phyloP scores from a whole-genome alignment of 1,140 invertebrate genomes.

The Amphibalanus amphitrite region DNA sequence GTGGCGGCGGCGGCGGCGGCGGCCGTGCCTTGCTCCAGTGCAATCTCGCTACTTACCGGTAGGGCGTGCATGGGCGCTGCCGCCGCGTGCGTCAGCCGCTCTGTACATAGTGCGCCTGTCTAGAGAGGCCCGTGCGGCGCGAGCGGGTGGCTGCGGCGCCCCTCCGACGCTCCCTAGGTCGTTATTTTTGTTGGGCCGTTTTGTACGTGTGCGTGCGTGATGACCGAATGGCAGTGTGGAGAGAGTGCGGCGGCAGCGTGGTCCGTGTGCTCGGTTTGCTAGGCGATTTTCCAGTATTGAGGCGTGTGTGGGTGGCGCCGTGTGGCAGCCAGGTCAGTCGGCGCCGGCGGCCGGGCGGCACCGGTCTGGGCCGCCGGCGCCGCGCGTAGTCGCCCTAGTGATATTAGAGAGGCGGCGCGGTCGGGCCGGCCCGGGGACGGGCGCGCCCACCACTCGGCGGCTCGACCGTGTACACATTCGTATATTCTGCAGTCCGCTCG shows the following conservation, averaged over 20 bases:
- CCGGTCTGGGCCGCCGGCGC: too few relatives aligned
- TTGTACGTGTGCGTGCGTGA: background rate
- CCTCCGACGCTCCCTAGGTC: background rate
- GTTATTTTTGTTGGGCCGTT: constrained; percentile 28
- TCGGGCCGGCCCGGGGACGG: too few relatives aligned
- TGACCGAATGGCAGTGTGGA: too few relatives aligned
- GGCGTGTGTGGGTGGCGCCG: background rate
- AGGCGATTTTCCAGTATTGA: background rate
- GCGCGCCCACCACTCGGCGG: too few relatives aligned
- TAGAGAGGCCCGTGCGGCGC: too few relatives aligned
- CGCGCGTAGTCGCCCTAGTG: background rate
- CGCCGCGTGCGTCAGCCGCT: too few relatives aligned
- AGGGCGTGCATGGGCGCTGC: background rate
- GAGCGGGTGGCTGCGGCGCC: too few relatives aligned
- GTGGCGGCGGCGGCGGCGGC: constrained; percentile 9
- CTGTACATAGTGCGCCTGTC: too few relatives aligned
- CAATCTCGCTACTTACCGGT: background rate
- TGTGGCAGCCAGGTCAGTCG: background rate
- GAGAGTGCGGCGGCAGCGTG: background rate
- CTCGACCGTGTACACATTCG: background rate
- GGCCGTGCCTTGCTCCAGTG: constrained; percentile 3
- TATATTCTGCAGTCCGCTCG: background rate
- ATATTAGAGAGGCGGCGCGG: background rate
- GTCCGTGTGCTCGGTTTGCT: background rate
- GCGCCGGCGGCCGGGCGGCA: too few relatives aligned